Conservation (phyloP, 2,797 vertebrate species). For the Lacerta viridis region DNA sequence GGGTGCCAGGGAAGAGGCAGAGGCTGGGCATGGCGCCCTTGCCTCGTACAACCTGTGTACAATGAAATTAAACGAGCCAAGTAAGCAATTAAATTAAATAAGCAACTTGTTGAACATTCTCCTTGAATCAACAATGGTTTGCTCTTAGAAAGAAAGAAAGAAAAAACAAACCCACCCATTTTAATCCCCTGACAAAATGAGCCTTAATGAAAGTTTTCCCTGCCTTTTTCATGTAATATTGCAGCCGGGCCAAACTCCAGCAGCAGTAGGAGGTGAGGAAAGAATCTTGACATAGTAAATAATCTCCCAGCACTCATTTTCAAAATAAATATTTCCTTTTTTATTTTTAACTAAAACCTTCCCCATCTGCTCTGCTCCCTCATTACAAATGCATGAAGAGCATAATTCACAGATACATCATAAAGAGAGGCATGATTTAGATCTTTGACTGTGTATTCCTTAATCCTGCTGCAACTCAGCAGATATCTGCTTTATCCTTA, state of each 20-base stretch:
- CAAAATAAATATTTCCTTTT: constrained; percentile 78
- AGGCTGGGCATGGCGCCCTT: too few species aligned
- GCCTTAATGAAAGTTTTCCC: constrained; percentile 24
- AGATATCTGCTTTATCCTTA: constrained; percentile 56
- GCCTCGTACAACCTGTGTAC: too few species aligned
- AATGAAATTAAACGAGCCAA: too few species aligned
- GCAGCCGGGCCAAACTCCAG: constrained; percentile 25
- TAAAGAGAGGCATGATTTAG: constrained; percentile 69
- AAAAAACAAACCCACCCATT: not conserved
- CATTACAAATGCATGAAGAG: constrained; percentile 67
- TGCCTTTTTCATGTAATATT: constrained; percentile 24
- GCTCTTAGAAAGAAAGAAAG: not conserved
- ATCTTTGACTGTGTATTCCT: constrained; percentile 43
- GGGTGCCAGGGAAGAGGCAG: too few species aligned
- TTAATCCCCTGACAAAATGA: not conserved
- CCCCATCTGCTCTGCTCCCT: constrained; percentile 75
- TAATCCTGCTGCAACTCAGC: constrained; percentile 20
- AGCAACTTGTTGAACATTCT: constrained; percentile 1
- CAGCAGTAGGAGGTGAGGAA: constrained; percentile 16
- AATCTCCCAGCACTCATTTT: constrained; percentile 53
- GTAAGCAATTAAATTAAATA: not conserved
- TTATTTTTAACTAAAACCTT: constrained; percentile 66
- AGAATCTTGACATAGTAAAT: constrained; percentile 57
- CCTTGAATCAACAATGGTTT: constrained; percentile 15
- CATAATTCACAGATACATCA: constrained; percentile 67